Percentiles rank a stretch among this genome's conserved stretches.
These are phyloP conservation scores for Plestiodon gilberti DNA, from an alignment of 2,113 vertebrate species.

Conservation along the genomic window DNA sequence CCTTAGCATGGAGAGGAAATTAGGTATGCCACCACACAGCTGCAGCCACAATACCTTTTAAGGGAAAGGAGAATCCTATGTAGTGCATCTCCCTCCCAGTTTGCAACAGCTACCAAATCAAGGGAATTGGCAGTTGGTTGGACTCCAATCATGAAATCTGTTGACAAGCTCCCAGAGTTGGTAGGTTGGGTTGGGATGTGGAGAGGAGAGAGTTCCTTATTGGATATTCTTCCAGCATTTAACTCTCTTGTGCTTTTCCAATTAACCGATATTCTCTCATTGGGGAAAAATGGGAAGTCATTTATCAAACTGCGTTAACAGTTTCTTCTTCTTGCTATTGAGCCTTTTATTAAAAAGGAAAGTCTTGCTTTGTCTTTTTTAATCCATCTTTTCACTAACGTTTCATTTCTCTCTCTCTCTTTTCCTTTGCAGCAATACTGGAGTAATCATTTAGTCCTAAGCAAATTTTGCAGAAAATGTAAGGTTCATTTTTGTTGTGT, in stretches of 20 bases:
- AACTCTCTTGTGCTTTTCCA: conserved; percentile 8
- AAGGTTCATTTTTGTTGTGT: conserved; percentile 90
- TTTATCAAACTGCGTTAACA: conserved; percentile 30
- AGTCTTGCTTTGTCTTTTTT: conserved; percentile 60
- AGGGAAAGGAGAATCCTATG: neutral
- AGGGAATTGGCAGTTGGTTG: neutral
- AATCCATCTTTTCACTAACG: conserved; percentile 32
- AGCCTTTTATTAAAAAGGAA: conserved; percentile 52
- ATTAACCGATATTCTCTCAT: conserved; percentile 52
- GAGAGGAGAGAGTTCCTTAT: neutral
- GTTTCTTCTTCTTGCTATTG: conserved; percentile 64
- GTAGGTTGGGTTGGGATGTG: neutral
- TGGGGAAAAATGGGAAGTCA: conserved; percentile 35
- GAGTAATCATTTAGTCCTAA: conserved; percentile 87
- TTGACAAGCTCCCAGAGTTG: neutral
- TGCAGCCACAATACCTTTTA: neutral
- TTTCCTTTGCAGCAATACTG: conserved; percentile 90
- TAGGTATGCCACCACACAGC: neutral
- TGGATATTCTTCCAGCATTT: neutral
- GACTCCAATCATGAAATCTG: neutral
- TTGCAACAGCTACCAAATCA: neutral
- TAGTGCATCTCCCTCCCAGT: neutral
- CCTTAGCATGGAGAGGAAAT: neutral
- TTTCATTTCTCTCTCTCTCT: conserved; percentile 64
- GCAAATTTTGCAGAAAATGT: conserved; percentile 86